Evolutionary conservation across 2,797 vertebrate genomes (phyloP).

Genomic region (Masticophis lateralis): DNA sequence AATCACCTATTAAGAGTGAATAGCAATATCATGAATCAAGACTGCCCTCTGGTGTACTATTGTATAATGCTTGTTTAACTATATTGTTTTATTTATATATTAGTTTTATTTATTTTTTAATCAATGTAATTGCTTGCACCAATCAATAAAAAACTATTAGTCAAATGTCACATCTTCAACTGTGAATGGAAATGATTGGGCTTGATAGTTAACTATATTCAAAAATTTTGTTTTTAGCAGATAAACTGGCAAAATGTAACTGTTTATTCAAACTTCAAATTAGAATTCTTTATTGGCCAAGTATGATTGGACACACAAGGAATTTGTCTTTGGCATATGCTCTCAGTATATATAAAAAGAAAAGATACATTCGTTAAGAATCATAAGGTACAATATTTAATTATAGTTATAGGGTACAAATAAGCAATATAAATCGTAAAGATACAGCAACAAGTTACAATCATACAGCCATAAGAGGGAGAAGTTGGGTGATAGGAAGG

Average conservation of each 20-base stretch:
- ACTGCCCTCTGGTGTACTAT: conserved; percentile 19
- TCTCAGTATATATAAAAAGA: too few relatives aligned
- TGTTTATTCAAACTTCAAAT: background rate
- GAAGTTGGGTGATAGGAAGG: too few relatives aligned
- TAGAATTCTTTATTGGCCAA: too few relatives aligned
- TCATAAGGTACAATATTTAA: too few relatives aligned
- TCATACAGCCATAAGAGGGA: too few relatives aligned
- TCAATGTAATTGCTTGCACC: background rate
- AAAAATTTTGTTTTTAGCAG: background rate
- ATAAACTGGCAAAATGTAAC: background rate
- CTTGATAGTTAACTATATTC: background rate
- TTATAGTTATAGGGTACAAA: too few relatives aligned
- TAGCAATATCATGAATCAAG: background rate
- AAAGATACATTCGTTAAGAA: too few relatives aligned
- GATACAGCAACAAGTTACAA: too few relatives aligned
- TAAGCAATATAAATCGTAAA: too few relatives aligned
- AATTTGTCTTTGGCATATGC: too few relatives aligned
- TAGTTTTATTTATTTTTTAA: background rate
- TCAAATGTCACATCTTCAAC: background rate
- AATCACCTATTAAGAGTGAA: background rate
- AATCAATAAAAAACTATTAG: background rate
- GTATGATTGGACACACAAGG: too few relatives aligned
- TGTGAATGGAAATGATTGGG: background rate
- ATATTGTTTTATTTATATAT: background rate
- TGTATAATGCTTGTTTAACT: background rate